A percentile compares a stretch with the other conserved stretches of the same genome.
Conservation (phyloP, 2,113 vertebrate genomes). For the Paraplagusia blochii region DNA sequence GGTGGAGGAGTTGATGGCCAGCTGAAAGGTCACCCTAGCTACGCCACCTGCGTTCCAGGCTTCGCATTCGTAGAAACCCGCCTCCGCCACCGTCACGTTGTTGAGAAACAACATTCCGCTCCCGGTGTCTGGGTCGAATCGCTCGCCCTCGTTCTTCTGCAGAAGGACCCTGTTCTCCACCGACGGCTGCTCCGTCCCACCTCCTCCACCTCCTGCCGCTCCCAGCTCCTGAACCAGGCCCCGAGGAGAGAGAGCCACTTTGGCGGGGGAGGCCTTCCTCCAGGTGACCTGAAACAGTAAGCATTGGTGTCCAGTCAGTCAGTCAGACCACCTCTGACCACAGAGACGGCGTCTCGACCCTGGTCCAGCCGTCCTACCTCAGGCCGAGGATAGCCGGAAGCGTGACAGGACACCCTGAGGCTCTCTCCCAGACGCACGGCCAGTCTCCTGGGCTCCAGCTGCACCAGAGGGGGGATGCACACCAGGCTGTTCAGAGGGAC, state of each 20-base stretch:
- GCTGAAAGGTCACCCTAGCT: conserved; percentile 81
- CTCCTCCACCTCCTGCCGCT: conserved; percentile 25
- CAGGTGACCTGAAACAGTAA: conserved; percentile 77
- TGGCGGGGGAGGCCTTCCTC: conserved; percentile 80
- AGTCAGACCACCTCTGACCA: too few species aligned
- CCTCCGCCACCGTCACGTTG: conserved; percentile 85
- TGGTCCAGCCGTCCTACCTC: conserved; percentile 47
- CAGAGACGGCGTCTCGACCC: background rate
- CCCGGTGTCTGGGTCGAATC: conserved; percentile 80
- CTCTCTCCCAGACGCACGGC: conserved; percentile 83
- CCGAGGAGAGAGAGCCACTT: conserved; percentile 61
- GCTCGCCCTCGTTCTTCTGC: conserved; percentile 59
- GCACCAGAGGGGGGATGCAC: conserved; percentile 86
- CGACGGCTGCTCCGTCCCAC: conserved; percentile 42
- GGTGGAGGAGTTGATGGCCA: conserved; percentile 81
- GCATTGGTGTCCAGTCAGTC: background rate
- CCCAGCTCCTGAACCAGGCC: conserved; percentile 74
- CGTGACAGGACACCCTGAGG: conserved; percentile 84
- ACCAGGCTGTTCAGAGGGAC: conserved; percentile 84
- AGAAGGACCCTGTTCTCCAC: conserved; percentile 44
- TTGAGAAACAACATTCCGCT: conserved; percentile 87
- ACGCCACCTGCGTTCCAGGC: conserved; percentile 86
- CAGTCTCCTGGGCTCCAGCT: conserved; percentile 80
- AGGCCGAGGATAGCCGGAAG: conserved; percentile 87
- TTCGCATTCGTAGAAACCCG: conserved; percentile 87